phyloP scores from a whole-genome alignment of 2,113 vertebrate species.

The Martes martes region DNA sequence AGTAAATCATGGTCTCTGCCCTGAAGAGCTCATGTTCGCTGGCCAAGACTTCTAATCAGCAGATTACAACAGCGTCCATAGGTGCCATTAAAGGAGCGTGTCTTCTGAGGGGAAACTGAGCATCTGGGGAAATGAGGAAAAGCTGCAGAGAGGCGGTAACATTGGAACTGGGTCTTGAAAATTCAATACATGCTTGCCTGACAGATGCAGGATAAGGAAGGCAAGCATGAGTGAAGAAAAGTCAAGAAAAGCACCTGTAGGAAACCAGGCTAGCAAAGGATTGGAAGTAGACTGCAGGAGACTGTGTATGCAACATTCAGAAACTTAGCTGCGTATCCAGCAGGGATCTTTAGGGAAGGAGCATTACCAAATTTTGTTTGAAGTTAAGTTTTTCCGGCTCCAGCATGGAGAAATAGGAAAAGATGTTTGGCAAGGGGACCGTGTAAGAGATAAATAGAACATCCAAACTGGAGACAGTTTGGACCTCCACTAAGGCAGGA shows the following conservation, averaged over 20 bases:
- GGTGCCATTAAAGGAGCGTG: neutral
- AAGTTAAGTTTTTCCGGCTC: neutral
- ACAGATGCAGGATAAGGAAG: neutral
- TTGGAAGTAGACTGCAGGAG: neutral
- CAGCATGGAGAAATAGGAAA: neutral
- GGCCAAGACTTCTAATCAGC: neutral
- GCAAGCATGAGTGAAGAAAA: neutral
- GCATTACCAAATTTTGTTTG: neutral
- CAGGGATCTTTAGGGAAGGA: neutral
- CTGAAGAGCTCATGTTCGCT: neutral
- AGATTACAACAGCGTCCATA: neutral
- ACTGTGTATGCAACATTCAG: neutral
- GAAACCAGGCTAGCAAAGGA: neutral
- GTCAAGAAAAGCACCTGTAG: neutral
- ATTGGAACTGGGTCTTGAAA: neutral
- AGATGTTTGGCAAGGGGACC: slow-evolving; percentile 1
- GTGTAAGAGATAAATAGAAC: neutral
- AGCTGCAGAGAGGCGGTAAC: neutral
- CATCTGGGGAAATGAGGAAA: neutral
- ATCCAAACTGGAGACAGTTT: neutral
- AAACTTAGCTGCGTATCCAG: neutral
- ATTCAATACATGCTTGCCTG: neutral
- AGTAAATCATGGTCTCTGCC: neutral
- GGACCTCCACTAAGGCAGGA: neutral
- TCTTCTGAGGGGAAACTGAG: neutral